These are phyloP conservation scores for Drosophila kanekoi DNA, from an alignment of 2,888 invertebrate species.

Conservation along the genomic window DNA sequence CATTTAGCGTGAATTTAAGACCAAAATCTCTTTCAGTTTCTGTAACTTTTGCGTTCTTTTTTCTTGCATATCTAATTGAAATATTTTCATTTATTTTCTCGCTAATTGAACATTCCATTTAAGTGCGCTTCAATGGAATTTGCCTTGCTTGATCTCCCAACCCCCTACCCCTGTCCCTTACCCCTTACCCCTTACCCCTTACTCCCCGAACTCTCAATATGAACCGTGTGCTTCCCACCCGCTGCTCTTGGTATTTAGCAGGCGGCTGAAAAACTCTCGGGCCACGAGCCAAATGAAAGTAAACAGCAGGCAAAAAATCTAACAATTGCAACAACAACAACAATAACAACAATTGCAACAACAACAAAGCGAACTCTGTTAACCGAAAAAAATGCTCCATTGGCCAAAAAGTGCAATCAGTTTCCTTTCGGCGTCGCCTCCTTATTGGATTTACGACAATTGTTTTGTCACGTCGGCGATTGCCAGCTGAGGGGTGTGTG, in stretches of 20 bases:
- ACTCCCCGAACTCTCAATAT: conserved; percentile 1
- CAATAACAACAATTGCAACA: conserved; percentile 37
- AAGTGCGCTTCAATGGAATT: conserved; percentile 47
- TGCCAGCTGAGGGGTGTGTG: conserved; percentile 28
- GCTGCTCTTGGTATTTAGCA: conserved; percentile 32
- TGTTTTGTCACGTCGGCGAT: conserved; percentile 79
- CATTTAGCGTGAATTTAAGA: too few species aligned
- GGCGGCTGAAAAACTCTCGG: not conserved
- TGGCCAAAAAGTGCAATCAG: conserved; percentile 42
- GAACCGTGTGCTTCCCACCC: conserved; percentile 25
- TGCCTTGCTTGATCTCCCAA: conserved; percentile 13
- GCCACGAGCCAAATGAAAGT: conserved; percentile 80
- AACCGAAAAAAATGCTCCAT: conserved; percentile 57
- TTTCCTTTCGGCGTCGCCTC: conserved; percentile 24
- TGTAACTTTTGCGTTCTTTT: not conserved
- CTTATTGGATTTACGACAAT: conserved; percentile 75
- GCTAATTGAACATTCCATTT: conserved; percentile 54
- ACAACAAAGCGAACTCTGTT: conserved; percentile 60
- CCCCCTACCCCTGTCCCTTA: not conserved
- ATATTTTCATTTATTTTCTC: not conserved
- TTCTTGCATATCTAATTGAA: not conserved
- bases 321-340: conserved; percentile 18
- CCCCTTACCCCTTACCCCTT: not conserved
- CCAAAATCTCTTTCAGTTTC: too few species aligned
- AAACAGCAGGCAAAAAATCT: conserved; percentile 43